A percentile compares a stretch with the other conserved stretches of the same genome.
Conservation (phyloP, 35 echinoderm and acorn worm genomes). For the Heliocidaris tuberculata region DNA sequence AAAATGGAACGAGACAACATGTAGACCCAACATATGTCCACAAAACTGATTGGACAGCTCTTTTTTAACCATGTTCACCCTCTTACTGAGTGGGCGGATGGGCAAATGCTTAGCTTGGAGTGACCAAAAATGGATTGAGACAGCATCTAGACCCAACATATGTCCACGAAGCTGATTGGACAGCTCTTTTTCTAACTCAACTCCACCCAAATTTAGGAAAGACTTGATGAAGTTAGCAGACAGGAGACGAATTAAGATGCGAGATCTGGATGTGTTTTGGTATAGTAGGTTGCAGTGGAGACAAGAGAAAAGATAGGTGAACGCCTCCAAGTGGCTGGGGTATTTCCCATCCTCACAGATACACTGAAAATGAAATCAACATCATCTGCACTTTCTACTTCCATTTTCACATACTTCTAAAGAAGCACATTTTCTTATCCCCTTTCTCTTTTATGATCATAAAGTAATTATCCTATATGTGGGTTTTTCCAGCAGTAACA, state of each 20-base stretch:
- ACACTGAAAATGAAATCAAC: background rate
- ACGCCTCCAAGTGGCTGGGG: background rate
- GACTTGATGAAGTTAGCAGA: background rate
- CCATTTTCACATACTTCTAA: background rate
- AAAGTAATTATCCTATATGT: too few relatives aligned
- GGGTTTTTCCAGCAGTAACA: too few relatives aligned
- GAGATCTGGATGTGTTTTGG: background rate
- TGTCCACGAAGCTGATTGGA: background rate
- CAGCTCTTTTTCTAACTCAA: background rate
- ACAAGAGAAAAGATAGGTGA: background rate
- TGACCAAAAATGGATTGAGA: background rate
- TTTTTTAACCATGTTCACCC: background rate
- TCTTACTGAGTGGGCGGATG: background rate
- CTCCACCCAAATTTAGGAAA: slow-evolving; percentile 1
- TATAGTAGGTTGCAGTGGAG: background rate
- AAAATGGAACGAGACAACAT: background rate
- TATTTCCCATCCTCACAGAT: background rate
- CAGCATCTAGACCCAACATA: background rate
- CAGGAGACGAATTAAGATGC: background rate
- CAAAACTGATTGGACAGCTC: background rate
- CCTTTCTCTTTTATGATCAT: too few relatives aligned
- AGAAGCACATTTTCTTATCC: too few relatives aligned
- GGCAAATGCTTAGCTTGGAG: background rate
- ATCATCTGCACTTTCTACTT: background rate
- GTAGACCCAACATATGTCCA: background rate